A percentile compares a stretch with the other conserved stretches of the same genome.
These are phyloP conservation scores for Crocodylus rhombifer DNA, from an alignment of 2,797 vertebrate genomes.

Conservation along the genomic window DNA sequence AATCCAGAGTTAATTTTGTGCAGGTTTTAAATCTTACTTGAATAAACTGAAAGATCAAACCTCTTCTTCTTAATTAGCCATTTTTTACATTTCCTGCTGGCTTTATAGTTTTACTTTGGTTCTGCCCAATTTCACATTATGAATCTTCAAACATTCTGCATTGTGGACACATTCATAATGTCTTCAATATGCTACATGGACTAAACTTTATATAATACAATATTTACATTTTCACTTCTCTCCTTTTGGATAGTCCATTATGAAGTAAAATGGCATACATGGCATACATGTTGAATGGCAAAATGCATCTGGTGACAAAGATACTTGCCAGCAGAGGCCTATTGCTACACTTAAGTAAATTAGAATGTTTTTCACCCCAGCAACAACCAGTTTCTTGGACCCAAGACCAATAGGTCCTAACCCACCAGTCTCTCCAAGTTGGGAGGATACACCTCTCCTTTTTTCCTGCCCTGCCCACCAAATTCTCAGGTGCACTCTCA, in stretches of 20 bases:
- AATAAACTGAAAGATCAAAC: neutral
- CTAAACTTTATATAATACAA: neutral
- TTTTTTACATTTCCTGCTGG: neutral
- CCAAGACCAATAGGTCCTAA: neutral
- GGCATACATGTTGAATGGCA: neutral
- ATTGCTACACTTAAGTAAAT: neutral
- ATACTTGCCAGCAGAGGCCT: neutral
- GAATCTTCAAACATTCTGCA: neutral
- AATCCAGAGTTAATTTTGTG: neutral
- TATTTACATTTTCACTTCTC: neutral
- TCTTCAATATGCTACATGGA: neutral
- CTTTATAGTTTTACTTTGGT: neutral
- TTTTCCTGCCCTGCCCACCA: accelerated
- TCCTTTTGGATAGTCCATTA: neutral
- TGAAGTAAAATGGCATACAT: neutral
- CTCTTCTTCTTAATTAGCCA: neutral
- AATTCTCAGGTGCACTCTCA: neutral
- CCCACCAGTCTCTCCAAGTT: neutral
- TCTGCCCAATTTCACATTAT: neutral
- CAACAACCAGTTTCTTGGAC: neutral
- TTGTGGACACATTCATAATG: neutral
- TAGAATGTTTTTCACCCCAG: neutral
- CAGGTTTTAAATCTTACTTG: neutral
- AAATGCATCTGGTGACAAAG: neutral
- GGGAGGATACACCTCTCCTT: neutral